Conservation (phyloP, 2,797 vertebrate species). For the Tarsius wallacei region DNA sequence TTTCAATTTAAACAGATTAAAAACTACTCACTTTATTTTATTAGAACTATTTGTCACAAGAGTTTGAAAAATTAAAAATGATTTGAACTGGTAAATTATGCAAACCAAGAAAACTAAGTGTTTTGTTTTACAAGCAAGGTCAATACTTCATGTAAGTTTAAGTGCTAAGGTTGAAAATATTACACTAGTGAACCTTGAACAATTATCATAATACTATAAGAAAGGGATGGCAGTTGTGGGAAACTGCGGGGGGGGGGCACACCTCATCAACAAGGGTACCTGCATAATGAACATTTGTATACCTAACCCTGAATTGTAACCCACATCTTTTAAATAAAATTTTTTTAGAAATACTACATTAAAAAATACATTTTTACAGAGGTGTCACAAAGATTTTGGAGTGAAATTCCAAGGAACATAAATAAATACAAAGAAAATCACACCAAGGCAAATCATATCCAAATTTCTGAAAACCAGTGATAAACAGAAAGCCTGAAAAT, state of each 20-base stretch:
- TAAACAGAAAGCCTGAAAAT: neutral
- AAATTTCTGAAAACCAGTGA: conserved; percentile 1
- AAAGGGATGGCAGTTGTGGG: too few species aligned
- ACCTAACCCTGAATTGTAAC: too few species aligned
- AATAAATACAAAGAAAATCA: neutral
- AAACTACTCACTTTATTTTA: conserved; percentile 60
- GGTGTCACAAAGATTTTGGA: neutral
- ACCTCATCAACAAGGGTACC: too few species aligned
- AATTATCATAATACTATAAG: too few species aligned
- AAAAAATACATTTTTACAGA: conserved; percentile 14
- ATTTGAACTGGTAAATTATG: conserved; percentile 44
- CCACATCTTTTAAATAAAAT: too few species aligned
- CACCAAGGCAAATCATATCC: conserved; percentile 16
- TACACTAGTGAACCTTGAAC: neutral
- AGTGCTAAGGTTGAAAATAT: conserved; percentile 16
- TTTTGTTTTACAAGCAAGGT: conserved; percentile 50
- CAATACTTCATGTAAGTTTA: conserved; percentile 36
- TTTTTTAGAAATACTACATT: too few species aligned
- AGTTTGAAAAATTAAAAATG: conserved; percentile 54
- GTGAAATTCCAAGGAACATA: conserved; percentile 65
- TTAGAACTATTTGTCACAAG: neutral
- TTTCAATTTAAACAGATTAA: conserved; percentile 40
- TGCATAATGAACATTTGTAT: too few species aligned
- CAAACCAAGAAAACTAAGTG: conserved; percentile 13
- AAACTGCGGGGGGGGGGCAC: too few species aligned